A percentile compares a stretch with the other conserved stretches of the same genome.
These are phyloP conservation scores for Panurus biarmicus DNA, from an alignment of 2,113 vertebrate genomes.

Conservation along the genomic window DNA sequence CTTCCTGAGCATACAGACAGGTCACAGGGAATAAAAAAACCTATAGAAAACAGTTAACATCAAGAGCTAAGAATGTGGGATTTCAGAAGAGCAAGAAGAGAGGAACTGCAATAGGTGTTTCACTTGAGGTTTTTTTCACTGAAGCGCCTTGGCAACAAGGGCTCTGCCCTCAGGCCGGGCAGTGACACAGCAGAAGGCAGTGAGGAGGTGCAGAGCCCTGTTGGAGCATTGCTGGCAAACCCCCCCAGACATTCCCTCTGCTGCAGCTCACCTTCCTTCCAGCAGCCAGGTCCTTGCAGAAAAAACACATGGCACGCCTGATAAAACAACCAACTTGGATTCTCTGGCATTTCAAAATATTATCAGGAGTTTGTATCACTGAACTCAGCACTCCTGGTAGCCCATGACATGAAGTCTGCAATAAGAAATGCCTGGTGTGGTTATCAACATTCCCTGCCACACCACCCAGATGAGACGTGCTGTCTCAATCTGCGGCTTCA, in stretches of 20 bases:
- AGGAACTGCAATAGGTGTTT: neutral
- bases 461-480: neutral
- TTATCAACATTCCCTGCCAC: neutral
- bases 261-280: neutral
- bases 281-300: neutral
- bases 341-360: neutral
- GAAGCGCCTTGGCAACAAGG: neutral
- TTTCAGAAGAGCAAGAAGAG: neutral
- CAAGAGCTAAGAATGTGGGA: neutral
- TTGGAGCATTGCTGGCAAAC: neutral
- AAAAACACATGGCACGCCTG: neutral
- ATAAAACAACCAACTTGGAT: neutral
- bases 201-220: neutral
- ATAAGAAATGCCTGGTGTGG: neutral
- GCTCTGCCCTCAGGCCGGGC: accelerated
- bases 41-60: neutral
- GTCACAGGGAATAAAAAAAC: neutral
- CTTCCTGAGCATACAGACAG: neutral
- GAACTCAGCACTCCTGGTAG: neutral
- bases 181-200: neutral
- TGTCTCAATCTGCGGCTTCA: neutral
- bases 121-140: neutral
- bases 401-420: neutral
- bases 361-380: neutral
- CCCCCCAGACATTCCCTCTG: accelerated